Evolutionary conservation across 2,797 vertebrate species (phyloP).

Genomic region (Tenualosa ilisha): DNA sequence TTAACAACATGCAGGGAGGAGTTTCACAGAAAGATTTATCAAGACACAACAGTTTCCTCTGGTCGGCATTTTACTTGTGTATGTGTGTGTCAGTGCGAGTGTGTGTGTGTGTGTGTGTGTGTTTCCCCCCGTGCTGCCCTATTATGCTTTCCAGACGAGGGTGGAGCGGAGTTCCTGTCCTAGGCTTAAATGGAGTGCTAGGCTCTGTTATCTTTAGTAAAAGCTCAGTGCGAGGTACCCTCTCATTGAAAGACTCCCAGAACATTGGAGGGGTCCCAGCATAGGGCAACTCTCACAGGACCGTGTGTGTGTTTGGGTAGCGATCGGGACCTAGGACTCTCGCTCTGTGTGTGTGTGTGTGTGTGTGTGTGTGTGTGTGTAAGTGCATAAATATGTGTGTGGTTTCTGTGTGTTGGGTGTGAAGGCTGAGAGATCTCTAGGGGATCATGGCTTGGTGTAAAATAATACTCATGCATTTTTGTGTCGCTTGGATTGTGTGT

Average conservation of each 20-base stretch:
- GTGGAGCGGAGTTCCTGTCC: constrained; percentile 58
- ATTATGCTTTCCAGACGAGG: constrained; percentile 62
- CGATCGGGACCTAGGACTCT: constrained; percentile 60
- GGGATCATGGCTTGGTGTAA: constrained; percentile 46
- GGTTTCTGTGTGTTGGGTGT: constrained; percentile 10
- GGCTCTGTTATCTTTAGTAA: constrained; percentile 64
- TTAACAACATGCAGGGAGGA: not conserved
- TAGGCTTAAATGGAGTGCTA: constrained; percentile 52
- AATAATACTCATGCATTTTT: constrained; percentile 47
- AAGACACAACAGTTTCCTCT: constrained; percentile 8
- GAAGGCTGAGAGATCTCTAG: constrained; percentile 20
- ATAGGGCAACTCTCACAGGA: constrained; percentile 8
- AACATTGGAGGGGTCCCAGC: constrained; percentile 52
- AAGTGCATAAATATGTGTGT: not conserved
- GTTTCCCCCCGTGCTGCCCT: constrained; percentile 52
- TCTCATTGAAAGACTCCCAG: constrained; percentile 51
- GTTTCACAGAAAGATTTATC: constrained; percentile 3
- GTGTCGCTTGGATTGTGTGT: not conserved
- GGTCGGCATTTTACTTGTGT: constrained; percentile 9
- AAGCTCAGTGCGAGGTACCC: constrained; percentile 51
- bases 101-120: constrained; percentile 45
- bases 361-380: constrained; percentile 2
- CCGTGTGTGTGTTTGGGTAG: constrained; percentile 9
- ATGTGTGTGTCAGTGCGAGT: constrained; percentile 13
- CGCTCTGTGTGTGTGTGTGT: not conserved